These are phyloP conservation scores for Plectrocnemia conspersa DNA, from an alignment of 1,140 invertebrate species.

Conservation along the genomic window DNA sequence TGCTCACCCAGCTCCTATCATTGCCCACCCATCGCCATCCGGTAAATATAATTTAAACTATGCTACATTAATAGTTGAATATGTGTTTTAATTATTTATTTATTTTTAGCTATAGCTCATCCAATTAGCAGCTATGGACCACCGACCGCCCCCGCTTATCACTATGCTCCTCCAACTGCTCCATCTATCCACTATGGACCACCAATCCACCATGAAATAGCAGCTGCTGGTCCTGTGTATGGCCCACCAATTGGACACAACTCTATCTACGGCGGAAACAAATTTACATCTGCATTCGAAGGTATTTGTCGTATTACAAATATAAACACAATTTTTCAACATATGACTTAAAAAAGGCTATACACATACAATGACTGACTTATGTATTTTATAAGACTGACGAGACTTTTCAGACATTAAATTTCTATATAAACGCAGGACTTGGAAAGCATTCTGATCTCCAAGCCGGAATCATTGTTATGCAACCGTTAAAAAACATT, in stretches of 20 bases:
- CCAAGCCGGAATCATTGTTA: constrained; percentile 31
- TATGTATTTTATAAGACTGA: too few species aligned
- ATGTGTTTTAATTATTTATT: not conserved
- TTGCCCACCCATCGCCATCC: constrained; percentile 5
- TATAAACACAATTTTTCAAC: not conserved
- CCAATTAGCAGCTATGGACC: constrained; percentile 28
- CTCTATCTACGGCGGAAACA: constrained; percentile 22
- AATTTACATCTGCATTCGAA: constrained; percentile 29
- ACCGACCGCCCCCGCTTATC: constrained; percentile 18
- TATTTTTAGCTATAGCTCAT: constrained; percentile 15
- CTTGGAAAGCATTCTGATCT: constrained; percentile 18
- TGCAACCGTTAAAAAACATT: constrained; percentile 29
- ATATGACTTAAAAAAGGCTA: not conserved
- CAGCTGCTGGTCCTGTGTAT: constrained; percentile 22
- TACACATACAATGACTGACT: not conserved
- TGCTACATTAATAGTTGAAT: too few species aligned
- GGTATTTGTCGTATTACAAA: constrained; percentile 22
- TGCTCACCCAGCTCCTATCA: constrained; percentile 5
- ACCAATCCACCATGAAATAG: constrained; percentile 15
- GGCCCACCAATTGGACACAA: constrained; percentile 18
- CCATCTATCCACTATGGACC: constrained; percentile 6
- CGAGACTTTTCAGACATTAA: constrained; percentile 2
- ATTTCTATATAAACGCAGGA: constrained; percentile 10
- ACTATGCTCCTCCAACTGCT: constrained; percentile 13
- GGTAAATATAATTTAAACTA: constrained; percentile 14